phyloP scores from a whole-genome alignment of 2,113 vertebrate genomes.

The Propithecus coquereli region DNA sequence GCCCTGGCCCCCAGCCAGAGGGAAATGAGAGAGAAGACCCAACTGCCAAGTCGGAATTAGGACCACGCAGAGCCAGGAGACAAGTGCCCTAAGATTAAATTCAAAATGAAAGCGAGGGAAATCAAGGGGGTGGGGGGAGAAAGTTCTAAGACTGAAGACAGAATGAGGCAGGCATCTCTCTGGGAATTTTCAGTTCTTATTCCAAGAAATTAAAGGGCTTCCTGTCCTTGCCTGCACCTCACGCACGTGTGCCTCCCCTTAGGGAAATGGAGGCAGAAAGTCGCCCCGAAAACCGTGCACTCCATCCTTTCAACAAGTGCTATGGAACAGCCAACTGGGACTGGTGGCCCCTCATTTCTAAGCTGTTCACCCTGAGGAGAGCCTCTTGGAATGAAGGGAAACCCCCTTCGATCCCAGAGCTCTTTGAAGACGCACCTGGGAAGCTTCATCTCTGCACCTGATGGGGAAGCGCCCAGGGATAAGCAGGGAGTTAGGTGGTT shows the following conservation, averaged over 20 bases:
- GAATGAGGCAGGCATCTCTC: neutral
- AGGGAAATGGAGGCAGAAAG: neutral
- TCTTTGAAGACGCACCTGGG: neutral
- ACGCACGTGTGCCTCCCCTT: rapidly evolving
- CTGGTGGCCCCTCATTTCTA: neutral
- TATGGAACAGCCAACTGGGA: neutral
- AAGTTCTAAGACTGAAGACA: neutral
- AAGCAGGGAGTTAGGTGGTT: neutral
- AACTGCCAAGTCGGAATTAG: neutral
- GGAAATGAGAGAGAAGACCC: conserved; percentile 51
- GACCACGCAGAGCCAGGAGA: neutral
- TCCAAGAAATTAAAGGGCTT: neutral
- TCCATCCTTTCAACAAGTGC: neutral
- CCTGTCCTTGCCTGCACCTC: too few relatives aligned
- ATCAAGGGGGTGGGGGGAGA: too few relatives aligned
- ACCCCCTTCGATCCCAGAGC: neutral
- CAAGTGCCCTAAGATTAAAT: neutral
- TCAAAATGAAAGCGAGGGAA: neutral
- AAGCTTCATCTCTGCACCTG: neutral
- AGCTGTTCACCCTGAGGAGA: neutral
- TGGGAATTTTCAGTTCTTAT: neutral
- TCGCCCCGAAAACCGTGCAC: neutral
- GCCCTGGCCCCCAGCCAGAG: conserved; percentile 47
- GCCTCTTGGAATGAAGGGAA: neutral
- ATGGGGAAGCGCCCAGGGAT: neutral